Base-by-base conservation (phyloP, 2,113 vertebrate genomes). In the Zingel zingel region DNA sequence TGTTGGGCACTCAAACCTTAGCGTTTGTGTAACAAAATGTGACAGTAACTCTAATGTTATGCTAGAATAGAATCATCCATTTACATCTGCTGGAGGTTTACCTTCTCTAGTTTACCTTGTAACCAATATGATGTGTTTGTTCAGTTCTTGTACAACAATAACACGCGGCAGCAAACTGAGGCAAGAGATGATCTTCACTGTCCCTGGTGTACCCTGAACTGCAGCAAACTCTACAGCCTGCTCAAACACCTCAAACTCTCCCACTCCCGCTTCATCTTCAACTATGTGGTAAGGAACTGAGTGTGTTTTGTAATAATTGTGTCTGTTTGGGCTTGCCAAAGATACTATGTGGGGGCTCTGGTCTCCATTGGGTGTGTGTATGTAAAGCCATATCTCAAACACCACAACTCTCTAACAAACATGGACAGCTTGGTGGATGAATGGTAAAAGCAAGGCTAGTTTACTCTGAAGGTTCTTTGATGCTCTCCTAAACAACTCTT, bases 221-320 rank as follows among this genome's bases (percentile, higher is more conserved):
- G 98, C 87, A 96, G 98, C 84, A 99, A 98, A 82, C 97, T 99
- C 45, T 99, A 99, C 91, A 99, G 98, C 90, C 96, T 99, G 86
- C 97, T 99, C 47, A 99, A 99, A 87, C 98, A 99, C 94, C 97
- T 99, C 70, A 99, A 99, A 83, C 97, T 99, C 77, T 99, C 98
- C 87, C 98, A 99, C 90, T 99, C 97, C 90, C 96, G 98, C 82
- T 99, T 99, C 94, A 99, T 99, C 92, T 99, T 99, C 92, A 99
- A 97, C 95, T 99, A 99, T 64, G 98, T 99, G 95, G 98, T 99
- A 91, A 97, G 97, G 89, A 3, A 21, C 27, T 6, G 6, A n/a
- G 19, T 12, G 12, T 39, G 36, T 54, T 61, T 16, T 43, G 10
- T 45, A 2, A 39, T 25, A 2, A 9, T 3, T 69, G 48, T 48